These are phyloP conservation scores for Ladona fulva DNA, from an alignment of 1,140 invertebrate genomes.

Conservation along the genomic window DNA sequence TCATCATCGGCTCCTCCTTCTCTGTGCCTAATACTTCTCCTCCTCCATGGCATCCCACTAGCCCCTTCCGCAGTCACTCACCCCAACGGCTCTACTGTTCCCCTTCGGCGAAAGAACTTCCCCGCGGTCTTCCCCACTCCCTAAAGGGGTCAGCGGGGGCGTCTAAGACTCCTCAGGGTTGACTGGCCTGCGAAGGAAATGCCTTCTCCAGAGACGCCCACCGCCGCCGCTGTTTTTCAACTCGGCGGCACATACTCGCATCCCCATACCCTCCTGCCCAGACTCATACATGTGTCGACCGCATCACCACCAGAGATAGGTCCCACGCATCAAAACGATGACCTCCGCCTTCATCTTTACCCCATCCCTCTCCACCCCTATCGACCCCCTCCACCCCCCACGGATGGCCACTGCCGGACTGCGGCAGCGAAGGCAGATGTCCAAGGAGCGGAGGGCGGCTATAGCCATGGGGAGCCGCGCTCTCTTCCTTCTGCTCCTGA, in stretches of 20 bases:
- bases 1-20: neutral
- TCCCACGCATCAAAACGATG: conserved; percentile 7
- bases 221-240: neutral
- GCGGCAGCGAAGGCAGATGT: neutral
- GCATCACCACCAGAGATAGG: conserved; percentile 6
- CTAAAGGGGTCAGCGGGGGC: neutral
- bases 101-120: neutral
- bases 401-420: neutral
- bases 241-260: neutral
- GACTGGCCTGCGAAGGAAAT: neutral
- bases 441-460: neutral
- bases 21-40: neutral
- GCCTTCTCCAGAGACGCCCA: conserved; percentile 1
- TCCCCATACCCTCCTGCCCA: neutral
- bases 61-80: no score
- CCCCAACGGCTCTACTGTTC: no score
- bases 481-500: neutral
- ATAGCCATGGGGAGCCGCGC: neutral
- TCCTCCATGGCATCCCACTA: neutral
- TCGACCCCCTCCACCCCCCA: neutral
- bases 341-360: neutral
- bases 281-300: neutral
- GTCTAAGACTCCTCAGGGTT: neutral
- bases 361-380: neutral
- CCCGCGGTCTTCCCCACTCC: neutral